Conservation (phyloP, 2,113 vertebrate species). For the Sapajus apella region DNA sequence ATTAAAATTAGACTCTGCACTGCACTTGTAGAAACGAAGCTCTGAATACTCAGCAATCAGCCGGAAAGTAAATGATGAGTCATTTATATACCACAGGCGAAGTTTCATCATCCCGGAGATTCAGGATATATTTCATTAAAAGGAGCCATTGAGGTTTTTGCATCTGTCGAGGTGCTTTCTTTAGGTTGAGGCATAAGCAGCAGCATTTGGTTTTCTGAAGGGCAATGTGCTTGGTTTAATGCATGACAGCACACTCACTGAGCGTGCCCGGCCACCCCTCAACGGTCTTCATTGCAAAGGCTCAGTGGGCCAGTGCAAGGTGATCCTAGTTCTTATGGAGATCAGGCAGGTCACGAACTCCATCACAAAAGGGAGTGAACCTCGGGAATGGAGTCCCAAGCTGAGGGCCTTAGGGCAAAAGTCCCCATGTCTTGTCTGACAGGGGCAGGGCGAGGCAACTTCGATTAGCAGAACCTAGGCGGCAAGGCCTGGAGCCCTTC, state of each 20-base stretch:
- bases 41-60: neutral
- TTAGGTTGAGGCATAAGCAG: neutral
- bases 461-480: too few species aligned
- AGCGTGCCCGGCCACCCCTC: neutral
- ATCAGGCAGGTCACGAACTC: rapidly evolving
- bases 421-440: rapidly evolving
- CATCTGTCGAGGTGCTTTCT: neutral
- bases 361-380: neutral
- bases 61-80: constrained; percentile 21
- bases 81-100: neutral
- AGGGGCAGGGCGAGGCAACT: neutral
- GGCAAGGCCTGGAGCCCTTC: neutral
- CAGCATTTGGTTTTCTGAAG: constrained; percentile 19
- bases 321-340: neutral
- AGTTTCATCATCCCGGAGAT: neutral
- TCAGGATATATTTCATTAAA: neutral
- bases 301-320: constrained; percentile 51
- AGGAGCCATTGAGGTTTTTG: neutral
- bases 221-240: constrained; percentile 1
- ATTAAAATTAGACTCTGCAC: constrained; percentile 40
- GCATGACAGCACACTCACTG: neutral
- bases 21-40: constrained; percentile 24
- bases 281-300: constrained; percentile 46
- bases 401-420: neutral
- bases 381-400: neutral